Evolutionary conservation across 2,888 invertebrate species (phyloP).

Genomic region (Drosophila kanekoi): DNA sequence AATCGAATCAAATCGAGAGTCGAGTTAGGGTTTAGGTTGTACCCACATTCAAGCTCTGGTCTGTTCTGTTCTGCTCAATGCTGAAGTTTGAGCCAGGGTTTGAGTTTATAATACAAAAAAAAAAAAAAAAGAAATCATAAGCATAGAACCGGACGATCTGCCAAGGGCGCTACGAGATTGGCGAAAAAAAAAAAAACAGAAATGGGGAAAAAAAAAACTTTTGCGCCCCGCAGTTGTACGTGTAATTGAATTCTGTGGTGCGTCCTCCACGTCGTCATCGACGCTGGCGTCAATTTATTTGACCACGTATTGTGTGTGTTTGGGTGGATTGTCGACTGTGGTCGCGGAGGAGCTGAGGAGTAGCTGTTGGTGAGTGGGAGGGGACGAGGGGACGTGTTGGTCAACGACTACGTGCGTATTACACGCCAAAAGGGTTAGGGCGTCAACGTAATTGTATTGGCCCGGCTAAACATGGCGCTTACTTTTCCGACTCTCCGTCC

Average conservation of each 20-base stretch:
- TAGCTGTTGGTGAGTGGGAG: constrained; percentile 9
- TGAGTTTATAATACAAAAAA: constrained; percentile 37
- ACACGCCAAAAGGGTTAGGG: constrained; percentile 75
- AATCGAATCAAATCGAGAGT: constrained; percentile 48
- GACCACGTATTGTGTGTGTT: constrained; percentile 71
- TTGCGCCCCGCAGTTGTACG: constrained; percentile 50
- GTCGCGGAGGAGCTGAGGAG: constrained; percentile 10
- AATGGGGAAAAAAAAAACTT: constrained; percentile 27
- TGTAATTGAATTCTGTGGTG: constrained; percentile 72
- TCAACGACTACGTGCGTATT: constrained; percentile 70
- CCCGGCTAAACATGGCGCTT: constrained; percentile 62
- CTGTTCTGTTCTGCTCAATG: constrained; percentile 19
- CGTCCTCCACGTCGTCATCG: constrained; percentile 38
- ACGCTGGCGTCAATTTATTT: constrained; percentile 75
- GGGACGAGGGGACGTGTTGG: constrained; percentile 40
- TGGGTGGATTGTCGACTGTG: constrained; percentile 31
- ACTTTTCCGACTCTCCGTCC: constrained; percentile 33
- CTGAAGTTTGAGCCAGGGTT: constrained; percentile 19
- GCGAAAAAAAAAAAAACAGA: too few species aligned
- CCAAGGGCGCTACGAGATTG: constrained; percentile 34
- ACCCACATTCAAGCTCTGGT: constrained; percentile 31
- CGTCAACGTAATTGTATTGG: constrained; percentile 72
- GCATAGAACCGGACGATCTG: constrained; percentile 27
- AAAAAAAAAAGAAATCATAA: constrained; percentile 56
- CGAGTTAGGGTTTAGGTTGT: constrained; percentile 30